Conservation (phyloP, 2,113 vertebrate species). For the Cyprinus carpio region DNA sequence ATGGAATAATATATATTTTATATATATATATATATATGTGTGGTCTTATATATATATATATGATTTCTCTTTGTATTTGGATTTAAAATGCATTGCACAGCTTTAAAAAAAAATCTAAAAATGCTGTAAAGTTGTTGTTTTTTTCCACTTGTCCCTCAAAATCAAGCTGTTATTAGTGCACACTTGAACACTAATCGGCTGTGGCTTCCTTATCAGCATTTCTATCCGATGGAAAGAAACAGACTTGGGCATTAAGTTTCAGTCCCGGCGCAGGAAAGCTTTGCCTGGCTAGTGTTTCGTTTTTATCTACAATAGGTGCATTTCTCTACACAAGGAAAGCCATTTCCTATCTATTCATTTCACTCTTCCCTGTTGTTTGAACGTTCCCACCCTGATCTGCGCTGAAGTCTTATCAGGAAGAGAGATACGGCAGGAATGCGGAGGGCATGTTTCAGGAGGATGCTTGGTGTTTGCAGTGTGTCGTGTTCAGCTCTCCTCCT, state of each 20-base stretch:
- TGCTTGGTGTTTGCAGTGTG: neutral
- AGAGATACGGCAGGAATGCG: constrained; percentile 59
- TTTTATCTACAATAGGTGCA: neutral
- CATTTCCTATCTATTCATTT: constrained; percentile 45
- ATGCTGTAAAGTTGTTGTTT: neutral
- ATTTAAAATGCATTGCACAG: neutral
- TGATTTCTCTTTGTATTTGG: neutral
- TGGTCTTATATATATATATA: too few species aligned
- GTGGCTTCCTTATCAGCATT: neutral
- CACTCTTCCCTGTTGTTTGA: constrained; percentile 52
- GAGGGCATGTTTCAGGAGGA: constrained; percentile 36
- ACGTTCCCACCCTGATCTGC: constrained; percentile 46
- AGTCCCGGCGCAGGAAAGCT: neutral
- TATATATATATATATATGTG: too few species aligned
- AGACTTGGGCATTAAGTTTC: neutral
- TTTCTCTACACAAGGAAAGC: constrained; percentile 30
- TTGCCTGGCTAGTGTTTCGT: neutral
- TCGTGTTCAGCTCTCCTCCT: constrained; percentile 25
- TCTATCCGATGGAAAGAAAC: neutral
- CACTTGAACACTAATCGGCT: neutral
- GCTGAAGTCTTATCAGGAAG: constrained; percentile 54
- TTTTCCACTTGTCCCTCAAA: neutral
- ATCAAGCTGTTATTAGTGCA: neutral
- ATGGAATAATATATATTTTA: too few species aligned
- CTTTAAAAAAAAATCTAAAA: neutral